Conservation (phyloP, 1,140 invertebrate species). For the Lethocerus indicus region DNA sequence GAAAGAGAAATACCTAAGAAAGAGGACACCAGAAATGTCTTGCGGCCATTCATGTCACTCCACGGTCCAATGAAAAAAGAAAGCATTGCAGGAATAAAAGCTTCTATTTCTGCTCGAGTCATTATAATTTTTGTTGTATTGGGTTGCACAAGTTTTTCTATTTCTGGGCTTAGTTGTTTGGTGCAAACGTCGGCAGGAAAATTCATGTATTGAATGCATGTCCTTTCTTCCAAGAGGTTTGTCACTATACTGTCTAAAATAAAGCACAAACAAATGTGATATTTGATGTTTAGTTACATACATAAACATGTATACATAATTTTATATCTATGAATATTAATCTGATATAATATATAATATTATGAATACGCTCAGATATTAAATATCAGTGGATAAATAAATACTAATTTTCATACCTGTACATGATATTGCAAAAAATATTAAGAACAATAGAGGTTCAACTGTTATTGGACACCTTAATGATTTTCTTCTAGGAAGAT, state of each 20-base stretch:
- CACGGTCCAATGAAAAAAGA: slow-evolving; percentile 50
- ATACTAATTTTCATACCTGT: not conserved
- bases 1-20: slow-evolving; percentile 31
- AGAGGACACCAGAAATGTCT: slow-evolving; percentile 37
- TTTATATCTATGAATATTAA: not conserved
- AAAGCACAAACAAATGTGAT: not conserved
- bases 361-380: not conserved
- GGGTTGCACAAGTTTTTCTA: slow-evolving; percentile 42
- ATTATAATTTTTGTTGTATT: slow-evolving; percentile 36
- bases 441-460: too few relatives aligned
- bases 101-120: slow-evolving; percentile 35
- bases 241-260: not conserved
- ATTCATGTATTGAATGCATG: not conserved
- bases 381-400: not conserved
- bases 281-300: not conserved
- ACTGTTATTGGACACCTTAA: too few relatives aligned
- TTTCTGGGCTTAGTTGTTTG: slow-evolving; percentile 22
- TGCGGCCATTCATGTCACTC: slow-evolving; percentile 52
- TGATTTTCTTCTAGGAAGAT: too few relatives aligned
- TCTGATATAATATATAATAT: not conserved
- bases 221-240: not conserved
- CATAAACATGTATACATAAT: not conserved
- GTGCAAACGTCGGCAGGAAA: not conserved
- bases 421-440: too few relatives aligned
- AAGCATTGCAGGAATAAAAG: slow-evolving; percentile 38